phyloP scores from a whole-genome alignment of 2,113 vertebrate species.

The Brienomyrus brachyistius region DNA sequence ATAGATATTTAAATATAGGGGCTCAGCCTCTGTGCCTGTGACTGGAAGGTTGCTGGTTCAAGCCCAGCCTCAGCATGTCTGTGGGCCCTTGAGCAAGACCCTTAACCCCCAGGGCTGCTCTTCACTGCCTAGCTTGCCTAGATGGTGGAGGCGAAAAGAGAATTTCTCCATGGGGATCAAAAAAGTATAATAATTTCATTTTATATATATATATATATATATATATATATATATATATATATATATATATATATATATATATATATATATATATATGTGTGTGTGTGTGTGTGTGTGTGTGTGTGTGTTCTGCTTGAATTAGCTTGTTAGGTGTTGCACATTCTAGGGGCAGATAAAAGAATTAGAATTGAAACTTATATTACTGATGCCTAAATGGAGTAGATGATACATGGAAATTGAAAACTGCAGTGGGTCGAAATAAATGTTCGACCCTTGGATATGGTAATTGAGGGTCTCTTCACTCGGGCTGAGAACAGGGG shows the following conservation, averaged over 20 bases:
- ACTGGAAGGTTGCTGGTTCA: neutral
- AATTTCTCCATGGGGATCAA: no score
- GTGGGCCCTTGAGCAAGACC: neutral
- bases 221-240: no score
- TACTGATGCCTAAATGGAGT: neutral
- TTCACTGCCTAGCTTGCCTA: no score
- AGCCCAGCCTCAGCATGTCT: neutral
- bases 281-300: no score
- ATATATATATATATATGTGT: no score
- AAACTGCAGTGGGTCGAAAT: neutral
- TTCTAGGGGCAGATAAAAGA: neutral
- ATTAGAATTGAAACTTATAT: neutral
- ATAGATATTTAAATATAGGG: neutral
- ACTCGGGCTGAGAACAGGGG: neutral
- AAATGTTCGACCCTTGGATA: neutral
- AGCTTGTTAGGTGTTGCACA: neutral
- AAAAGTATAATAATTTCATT: no score
- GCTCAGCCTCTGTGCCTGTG: neutral
- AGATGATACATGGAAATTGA: neutral
- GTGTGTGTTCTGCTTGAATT: neutral
- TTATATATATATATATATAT: neutral
- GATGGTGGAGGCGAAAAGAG: no score
- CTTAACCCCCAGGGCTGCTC: neutral
- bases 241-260: no score
- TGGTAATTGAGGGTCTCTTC: constrained; percentile 7